Conservation (phyloP, 2,888 invertebrate species). For the Nasonia oneida region DNA sequence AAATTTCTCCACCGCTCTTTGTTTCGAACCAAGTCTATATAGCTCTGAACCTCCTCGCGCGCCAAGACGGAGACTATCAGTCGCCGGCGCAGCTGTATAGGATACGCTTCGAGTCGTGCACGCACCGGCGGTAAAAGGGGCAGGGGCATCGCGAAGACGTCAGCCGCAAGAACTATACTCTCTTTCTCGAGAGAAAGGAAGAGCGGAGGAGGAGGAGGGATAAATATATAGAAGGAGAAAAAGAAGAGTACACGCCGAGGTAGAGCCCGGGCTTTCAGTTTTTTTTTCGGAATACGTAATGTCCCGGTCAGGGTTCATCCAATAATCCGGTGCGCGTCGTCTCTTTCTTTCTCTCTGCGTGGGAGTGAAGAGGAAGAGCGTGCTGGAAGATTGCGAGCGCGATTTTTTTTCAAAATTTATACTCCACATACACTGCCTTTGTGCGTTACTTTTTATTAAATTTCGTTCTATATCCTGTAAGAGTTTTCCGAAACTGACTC, state of each 20-base stretch:
- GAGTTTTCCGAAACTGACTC: too few species aligned
- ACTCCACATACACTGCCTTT: too few species aligned
- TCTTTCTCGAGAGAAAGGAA: neutral
- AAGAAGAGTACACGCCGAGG: neutral
- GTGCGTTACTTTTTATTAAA: too few species aligned
- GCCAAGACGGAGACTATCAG: conserved; percentile 3
- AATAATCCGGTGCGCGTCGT: conserved; percentile 75
- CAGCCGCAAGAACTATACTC: neutral
- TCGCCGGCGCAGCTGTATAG: neutral
- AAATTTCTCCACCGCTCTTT: conserved; percentile 34
- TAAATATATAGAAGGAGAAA: conserved; percentile 19
- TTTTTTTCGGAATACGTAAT: conserved; percentile 75
- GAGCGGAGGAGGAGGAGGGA: neutral
- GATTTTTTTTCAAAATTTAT: too few species aligned
- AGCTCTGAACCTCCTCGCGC: neutral
- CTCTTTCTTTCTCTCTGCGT: conserved; percentile 25
- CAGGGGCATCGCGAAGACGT: conserved; percentile 33
- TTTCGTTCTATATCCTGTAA: too few species aligned
- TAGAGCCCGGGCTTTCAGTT: conserved; percentile 10
- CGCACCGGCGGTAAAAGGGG: conserved; percentile 63
- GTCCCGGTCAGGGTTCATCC: conserved; percentile 75
- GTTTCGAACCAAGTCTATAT: conserved; percentile 20
- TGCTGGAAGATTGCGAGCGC: too few species aligned
- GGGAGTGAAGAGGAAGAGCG: conserved; percentile 52
- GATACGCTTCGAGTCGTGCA: conserved; percentile 64